Conservation (phyloP, 2,113 vertebrate species). For the Isichthys henryi region DNA sequence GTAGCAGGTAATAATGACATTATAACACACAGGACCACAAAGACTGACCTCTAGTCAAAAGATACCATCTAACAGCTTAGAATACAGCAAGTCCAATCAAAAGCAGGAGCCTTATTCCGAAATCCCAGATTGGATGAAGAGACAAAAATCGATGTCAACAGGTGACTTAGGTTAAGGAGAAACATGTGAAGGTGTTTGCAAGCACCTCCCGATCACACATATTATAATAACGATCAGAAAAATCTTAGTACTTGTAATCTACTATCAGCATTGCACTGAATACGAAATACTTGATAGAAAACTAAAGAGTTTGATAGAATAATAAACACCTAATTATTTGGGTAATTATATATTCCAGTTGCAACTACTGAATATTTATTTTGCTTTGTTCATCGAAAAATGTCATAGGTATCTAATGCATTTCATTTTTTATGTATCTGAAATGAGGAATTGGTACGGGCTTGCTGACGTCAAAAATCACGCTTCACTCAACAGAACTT, state of each 20-base stretch:
- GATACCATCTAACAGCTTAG: background rate
- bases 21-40: background rate
- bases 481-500: background rate
- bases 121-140: background rate
- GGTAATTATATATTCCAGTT: background rate
- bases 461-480: background rate
- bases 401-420: background rate
- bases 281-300: background rate
- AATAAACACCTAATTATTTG: background rate
- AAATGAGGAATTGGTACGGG: background rate
- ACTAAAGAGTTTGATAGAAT: background rate
- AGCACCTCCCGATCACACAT: background rate
- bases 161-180: background rate
- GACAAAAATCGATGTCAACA: background rate
- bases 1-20: background rate
- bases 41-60: background rate
- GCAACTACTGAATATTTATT: background rate
- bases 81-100: background rate
- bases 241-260: background rate
- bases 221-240: background rate
- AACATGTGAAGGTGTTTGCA: background rate
- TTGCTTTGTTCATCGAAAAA: background rate
- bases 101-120: background rate
- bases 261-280: background rate
- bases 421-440: background rate